Conservation (phyloP, 2,797 vertebrate genomes). For the Arnoldichthys spilopterus region DNA sequence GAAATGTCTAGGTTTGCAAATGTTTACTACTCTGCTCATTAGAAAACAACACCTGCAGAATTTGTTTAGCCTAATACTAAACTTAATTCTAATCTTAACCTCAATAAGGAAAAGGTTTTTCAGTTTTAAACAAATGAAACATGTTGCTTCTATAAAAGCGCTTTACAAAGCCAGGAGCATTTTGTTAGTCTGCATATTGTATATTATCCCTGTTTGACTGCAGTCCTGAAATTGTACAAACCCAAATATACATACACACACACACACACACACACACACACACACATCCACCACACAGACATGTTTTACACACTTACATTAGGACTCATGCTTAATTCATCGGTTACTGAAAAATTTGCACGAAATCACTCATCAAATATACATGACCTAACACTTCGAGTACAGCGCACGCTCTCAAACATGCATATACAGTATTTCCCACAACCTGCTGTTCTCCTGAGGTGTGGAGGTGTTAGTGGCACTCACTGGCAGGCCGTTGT, state of each 20-base stretch:
- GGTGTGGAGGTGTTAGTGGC: conserved; percentile 54
- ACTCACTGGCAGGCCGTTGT: conserved; percentile 69
- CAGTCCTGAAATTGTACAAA: background rate
- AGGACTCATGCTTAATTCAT: conserved; percentile 14
- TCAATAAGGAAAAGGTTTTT: background rate
- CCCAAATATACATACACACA: background rate
- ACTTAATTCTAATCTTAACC: background rate
- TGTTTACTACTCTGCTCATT: too few species aligned
- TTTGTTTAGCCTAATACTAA: background rate
- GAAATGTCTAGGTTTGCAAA: too few species aligned
- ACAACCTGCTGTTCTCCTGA: conserved; percentile 57
- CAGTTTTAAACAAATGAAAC: background rate
- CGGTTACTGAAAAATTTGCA: background rate
- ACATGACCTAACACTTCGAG: background rate
- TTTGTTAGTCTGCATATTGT: background rate
- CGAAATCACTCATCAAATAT: background rate
- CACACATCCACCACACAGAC: background rate
- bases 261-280: background rate
- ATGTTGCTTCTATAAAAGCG: background rate
- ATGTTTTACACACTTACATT: conserved; percentile 18
- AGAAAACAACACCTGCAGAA: too few species aligned
- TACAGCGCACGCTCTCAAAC: conserved; percentile 26
- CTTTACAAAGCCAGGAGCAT: background rate
- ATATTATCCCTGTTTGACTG: background rate
- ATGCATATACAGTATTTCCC: conserved; percentile 38